These are phyloP conservation scores for Melanerpes aurifrons DNA, from an alignment of 2,113 vertebrate genomes.

Conservation along the genomic window DNA sequence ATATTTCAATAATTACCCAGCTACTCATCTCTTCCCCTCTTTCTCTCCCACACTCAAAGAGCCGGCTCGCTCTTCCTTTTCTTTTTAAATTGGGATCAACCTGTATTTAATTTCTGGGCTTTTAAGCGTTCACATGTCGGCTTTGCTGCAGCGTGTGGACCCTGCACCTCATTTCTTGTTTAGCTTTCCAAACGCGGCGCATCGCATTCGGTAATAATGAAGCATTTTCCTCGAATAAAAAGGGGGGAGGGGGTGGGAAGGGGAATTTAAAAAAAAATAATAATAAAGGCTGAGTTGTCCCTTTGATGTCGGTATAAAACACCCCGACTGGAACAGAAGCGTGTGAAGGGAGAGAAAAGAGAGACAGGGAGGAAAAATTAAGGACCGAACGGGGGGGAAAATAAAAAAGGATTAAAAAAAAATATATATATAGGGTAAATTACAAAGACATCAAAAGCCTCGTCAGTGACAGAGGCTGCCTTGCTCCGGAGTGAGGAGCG, in stretches of 20 bases:
- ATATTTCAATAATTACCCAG: conserved; percentile 72
- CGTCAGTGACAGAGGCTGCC: not conserved
- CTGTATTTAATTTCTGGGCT: conserved; percentile 34
- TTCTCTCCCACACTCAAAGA: conserved; percentile 55
- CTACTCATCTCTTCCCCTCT: conserved; percentile 57
- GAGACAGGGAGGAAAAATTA: not conserved
- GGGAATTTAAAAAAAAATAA: not conserved
- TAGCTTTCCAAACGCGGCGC: conserved; percentile 13
- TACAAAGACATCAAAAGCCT: not conserved
- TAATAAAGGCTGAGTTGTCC: not conserved
- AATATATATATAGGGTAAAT: not conserved
- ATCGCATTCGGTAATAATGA: conserved; percentile 15
- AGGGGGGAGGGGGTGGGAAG: not conserved
- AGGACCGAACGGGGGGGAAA: not conserved
- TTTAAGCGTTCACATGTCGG: not conserved
- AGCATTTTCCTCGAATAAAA: conserved; percentile 40
- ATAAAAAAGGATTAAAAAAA: too few relatives aligned
- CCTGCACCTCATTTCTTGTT: conserved; percentile 59
- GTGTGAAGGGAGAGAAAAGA: conserved; percentile 16
- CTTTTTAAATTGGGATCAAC: conserved; percentile 32
- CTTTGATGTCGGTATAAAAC: conserved; percentile 56
- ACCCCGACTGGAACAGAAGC: not conserved
- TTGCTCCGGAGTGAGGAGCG: not conserved
- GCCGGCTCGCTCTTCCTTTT: conserved; percentile 8
- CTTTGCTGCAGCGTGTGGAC: not conserved